Base-by-base conservation (phyloP, 2,113 vertebrate genomes). In the Reinhardtius hippoglossoides region DNA sequence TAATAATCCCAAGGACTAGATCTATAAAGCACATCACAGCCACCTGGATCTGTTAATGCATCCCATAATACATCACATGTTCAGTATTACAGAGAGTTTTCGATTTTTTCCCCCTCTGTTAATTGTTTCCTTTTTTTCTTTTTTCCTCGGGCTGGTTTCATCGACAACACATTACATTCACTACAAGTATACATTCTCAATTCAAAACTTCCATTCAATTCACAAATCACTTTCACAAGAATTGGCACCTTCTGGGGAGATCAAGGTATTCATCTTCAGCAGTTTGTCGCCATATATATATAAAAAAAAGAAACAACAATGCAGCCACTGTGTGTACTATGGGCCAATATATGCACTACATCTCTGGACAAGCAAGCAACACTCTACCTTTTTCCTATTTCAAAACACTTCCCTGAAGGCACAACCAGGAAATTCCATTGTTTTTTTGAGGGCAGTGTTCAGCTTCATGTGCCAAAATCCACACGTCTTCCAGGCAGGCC, bases 401-500 rank as follows among this genome's bases (percentile, higher is more conserved):
- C 35, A 82, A 78, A 87, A 76, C 61, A 66, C 72, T 85, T 91
- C 85, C 89, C 85, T 85, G 87, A 93, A 93, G 91, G 91, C 91
- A 92, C 89, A 67, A 87, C 76, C 87, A 89, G 91, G 86, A 92
- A 88, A 83, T 67, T 70, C 85, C 75, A 87, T 88, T 83, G 87
- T 91, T 89, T 88, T 67, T 84, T 69, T 87, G 76, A 81, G 84
- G 92, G 91, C 90, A 93, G 91, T 92, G 90, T 85, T 91, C 84
- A 92, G 91, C 90, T 91, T 88, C 66, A 56, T 88, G 87, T 85
- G 88, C 87, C 92, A 90, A 91, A 91, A 84, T 78, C 89, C 84
- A 87, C 88, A 89, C 88, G 89, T 88, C 90, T 86, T 84, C 89
- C 81, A 83, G 67, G 82, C 85, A 67, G 80, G 71, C 71, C 74